Evolutionary conservation across 2,113 vertebrate genomes (phyloP).

Genomic region (Sardina pilchardus): DNA sequence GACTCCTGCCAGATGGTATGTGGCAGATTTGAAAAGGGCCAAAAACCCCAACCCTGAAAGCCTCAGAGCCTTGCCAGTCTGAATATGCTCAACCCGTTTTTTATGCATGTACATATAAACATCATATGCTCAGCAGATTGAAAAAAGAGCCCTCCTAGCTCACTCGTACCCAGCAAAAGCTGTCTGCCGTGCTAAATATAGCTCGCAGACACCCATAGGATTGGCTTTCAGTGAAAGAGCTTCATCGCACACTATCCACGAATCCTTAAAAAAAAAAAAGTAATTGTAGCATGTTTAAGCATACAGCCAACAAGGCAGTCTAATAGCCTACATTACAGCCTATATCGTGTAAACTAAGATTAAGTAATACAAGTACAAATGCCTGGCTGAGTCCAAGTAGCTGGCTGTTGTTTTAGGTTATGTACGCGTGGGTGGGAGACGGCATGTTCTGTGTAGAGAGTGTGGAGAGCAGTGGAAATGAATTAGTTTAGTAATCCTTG

Average conservation of each 20-base stretch:
- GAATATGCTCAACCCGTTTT: neutral
- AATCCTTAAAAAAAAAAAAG: neutral
- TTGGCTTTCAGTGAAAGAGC: conserved; percentile 9
- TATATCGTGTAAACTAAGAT: neutral
- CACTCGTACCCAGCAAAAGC: neutral
- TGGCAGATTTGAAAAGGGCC: neutral
- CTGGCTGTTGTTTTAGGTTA: neutral
- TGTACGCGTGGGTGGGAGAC: neutral
- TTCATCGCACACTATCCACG: neutral
- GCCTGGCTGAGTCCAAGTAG: neutral
- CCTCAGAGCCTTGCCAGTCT: neutral
- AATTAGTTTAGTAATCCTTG: conserved; percentile 9
- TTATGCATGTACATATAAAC: neutral
- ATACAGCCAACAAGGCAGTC: neutral
- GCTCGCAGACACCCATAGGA: neutral
- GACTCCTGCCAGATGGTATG: neutral
- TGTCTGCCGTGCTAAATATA: neutral
- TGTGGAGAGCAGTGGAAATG: neutral
- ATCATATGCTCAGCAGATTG: neutral
- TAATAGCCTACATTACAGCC: conserved; percentile 1
- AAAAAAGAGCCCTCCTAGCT: neutral
- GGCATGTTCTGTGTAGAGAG: neutral
- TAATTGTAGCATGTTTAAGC: neutral
- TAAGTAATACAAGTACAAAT: neutral
- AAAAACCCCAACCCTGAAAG: no score